Base-by-base conservation (phyloP, 1,140 invertebrate species). In the Schlechtendalia chinensis region DNA sequence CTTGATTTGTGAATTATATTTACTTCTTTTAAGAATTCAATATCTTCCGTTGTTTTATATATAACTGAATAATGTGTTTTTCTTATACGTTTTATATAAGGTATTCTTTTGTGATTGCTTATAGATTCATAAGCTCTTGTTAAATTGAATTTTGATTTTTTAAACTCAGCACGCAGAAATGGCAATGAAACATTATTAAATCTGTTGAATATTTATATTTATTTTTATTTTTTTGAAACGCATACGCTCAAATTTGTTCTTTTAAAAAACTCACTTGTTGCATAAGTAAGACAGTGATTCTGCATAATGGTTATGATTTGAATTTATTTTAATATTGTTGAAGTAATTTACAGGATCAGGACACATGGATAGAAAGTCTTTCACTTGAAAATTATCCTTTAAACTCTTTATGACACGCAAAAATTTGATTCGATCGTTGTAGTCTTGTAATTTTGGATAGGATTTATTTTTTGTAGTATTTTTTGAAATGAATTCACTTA, bases 21-120 rank as follows among this genome's bases (percentile, higher is more conserved):
- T 77, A 77, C 72, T 77, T 77, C 72, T 77, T 77, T 77, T 39
- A 77, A 59, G 58, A 58, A 77, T 77, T 77, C 72, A 39, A 77
- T 24, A 77, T 77, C 45, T 22, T 59, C 54, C 29, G 32, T 45
- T 22, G 14, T 19, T 11, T 59, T 59, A 45, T 22, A 24, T 24
- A 22, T 12, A 19, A n/a, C 8, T 24, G 24, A n/a, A 24, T 22
- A 2, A 22, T 24, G 56, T 3, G 71, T 45, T 59, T 45, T 77
- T 59, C 72, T 77, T 47, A 24, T 59, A 16, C 19, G 32, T 14
- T 77, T 77, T 45, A 77, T 58, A 59, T 16, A 10, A 19, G 14
- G 5, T n/a, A 16, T 19, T 19, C 16, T 2, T 17, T 12, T 10
- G 12, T 59, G 4, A 45, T 39, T 39, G 10, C 0, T 0, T n/a